Percentiles rank a stretch among this genome's conserved stretches.
phyloP scores from a whole-genome alignment of 2,797 vertebrate species.

The Diglossa cyanea region DNA sequence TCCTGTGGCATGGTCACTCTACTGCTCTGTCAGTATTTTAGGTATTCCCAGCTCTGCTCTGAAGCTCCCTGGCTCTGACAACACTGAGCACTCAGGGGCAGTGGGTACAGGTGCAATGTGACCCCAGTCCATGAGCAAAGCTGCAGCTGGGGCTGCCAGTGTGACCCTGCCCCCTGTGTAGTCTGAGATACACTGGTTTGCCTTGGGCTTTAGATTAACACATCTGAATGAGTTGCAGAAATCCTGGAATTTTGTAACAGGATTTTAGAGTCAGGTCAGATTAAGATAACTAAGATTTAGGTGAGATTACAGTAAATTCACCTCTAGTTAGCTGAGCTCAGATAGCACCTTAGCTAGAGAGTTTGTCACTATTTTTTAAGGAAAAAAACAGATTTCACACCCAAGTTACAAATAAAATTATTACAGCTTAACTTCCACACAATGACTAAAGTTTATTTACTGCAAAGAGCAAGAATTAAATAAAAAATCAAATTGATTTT shows the following conservation, averaged over 20 bases:
- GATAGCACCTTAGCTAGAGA: background rate
- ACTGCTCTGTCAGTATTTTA: background rate
- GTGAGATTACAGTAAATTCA: background rate
- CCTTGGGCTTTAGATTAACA: background rate
- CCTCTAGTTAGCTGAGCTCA: background rate
- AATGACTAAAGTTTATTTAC: background rate
- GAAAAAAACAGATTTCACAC: background rate
- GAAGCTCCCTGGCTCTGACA: background rate
- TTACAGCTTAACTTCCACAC: background rate
- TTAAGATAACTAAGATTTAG: background rate
- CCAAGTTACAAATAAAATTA: background rate
- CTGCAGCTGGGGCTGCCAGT: background rate
- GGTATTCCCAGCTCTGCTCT: background rate
- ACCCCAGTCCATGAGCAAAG: background rate
- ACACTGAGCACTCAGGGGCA: background rate
- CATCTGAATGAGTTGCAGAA: background rate
- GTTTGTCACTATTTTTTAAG: background rate
- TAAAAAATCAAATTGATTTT: background rate
- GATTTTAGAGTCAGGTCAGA: background rate
- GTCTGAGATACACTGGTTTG: background rate
- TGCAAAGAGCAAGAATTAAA: background rate
- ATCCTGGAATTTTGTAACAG: background rate
- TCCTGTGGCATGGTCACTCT: background rate
- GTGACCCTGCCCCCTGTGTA: accelerated
- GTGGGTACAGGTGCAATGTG: background rate